phyloP scores from a whole-genome alignment of 2,888 invertebrate genomes.

The Dusona sp. region DNA sequence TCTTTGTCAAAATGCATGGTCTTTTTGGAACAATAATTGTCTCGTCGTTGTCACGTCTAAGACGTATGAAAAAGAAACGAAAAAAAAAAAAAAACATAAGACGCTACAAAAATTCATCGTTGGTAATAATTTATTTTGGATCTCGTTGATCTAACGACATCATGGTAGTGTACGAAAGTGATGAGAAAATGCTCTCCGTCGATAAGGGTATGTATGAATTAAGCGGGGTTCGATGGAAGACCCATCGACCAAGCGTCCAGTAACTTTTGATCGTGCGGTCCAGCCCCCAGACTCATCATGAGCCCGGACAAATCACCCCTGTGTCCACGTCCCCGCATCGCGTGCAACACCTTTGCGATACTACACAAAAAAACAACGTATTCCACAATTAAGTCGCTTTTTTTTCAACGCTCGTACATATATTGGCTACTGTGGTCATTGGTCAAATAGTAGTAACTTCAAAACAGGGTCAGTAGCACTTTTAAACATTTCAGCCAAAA shows the following conservation, averaged over 20 bases:
- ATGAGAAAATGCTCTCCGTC: constrained; percentile 37
- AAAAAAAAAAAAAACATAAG: background rate
- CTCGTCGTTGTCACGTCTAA: background rate
- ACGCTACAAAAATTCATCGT: background rate
- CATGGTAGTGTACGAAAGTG: constrained; percentile 14
- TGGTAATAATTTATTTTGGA: constrained; percentile 50
- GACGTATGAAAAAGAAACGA: background rate
- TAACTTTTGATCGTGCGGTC: constrained; percentile 81
- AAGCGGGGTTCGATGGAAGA: constrained; percentile 82
- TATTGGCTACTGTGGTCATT: background rate
- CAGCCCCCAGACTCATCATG: constrained; percentile 83
- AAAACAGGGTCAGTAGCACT: background rate
- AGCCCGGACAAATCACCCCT: constrained; percentile 79
- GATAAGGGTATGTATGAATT: constrained; percentile 41
- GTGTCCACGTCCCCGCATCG: constrained; percentile 81
- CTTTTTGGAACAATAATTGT: constrained; percentile 35
- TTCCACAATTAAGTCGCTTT: background rate
- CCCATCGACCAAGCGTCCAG: constrained; percentile 83
- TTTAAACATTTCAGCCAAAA: too few relatives aligned
- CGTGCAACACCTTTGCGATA: constrained; percentile 82
- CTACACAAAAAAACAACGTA: constrained; percentile 72
- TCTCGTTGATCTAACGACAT: constrained; percentile 8
- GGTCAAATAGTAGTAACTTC: background rate
- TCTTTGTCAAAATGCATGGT: constrained; percentile 60
- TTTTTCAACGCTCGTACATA: background rate